Evolutionary conservation across 2,888 invertebrate genomes (phyloP), one percentile per base, ranked within the genome.

Genomic region (Gerris lacustris): DNA sequence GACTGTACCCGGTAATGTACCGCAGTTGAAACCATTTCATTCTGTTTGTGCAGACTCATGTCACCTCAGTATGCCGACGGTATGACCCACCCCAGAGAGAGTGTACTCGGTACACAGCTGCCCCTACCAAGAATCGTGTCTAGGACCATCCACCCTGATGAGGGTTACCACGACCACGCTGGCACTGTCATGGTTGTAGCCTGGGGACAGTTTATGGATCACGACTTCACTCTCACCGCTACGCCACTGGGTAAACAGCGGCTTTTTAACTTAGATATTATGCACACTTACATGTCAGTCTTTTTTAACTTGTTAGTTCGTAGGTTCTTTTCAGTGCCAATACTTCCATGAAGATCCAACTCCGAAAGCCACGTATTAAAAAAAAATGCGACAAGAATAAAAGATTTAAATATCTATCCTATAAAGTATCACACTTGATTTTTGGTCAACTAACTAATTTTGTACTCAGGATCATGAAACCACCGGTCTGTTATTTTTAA

Each of bases 151-250:
- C 95, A 95, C 80, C 92, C 94, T 45, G 94, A 95, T 78, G 92
- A 94, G 76, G 94, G 94, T 62, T 94, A 88, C 84, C 94, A 94
- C 79, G 94, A 95, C 81, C 94, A 94, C 81, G 94, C 94, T 31
- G 94, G 94, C 69, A 94, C 94, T 47, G 92, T 94, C 77, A 92
- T 94, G 91, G 89, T 94, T 72, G 91, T 92, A 76, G 93, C 94
- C 72, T 95, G 94, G 94, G 94, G 94, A 76, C 94, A 95, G 82
- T 94, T 94, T 82, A 93, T 94, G 88, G 94, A 94, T 82, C 94
- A 95, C 83, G 94, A 94, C 81, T 92, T 91, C 78, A 94, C 94
- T 5, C 85, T 94, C 55, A 94, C 93, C 72, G 94, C 86, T 76
- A 94, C 93, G 47, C 92, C 94, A 66, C 83, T 94, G 73, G 93